Percentiles rank a stretch among this genome's conserved stretches.
These are phyloP conservation scores for Epizoanthus scotinus DNA, from an alignment of 92 coral and sea anemone genomes.

Conservation along the genomic window DNA sequence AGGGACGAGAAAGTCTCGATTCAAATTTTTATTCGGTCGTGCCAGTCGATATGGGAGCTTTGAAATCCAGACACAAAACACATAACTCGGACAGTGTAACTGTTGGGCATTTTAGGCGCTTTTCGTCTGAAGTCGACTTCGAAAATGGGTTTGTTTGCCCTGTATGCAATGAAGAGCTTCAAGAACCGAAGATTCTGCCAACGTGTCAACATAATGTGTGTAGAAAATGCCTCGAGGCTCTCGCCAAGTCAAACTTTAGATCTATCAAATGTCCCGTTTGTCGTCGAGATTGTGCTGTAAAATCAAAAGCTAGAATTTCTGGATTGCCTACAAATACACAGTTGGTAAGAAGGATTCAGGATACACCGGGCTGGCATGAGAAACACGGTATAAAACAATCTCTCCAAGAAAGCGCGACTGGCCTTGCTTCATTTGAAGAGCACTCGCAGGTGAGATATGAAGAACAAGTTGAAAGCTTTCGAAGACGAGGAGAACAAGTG, in stretches of 20 bases:
- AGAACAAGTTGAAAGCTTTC: background rate
- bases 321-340: background rate
- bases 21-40: background rate
- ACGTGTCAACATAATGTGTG: slow-evolving; percentile 55
- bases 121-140: background rate
- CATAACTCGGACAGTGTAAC: background rate
- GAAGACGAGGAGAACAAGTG: background rate
- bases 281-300: slow-evolving; percentile 5
- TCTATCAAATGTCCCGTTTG: slow-evolving; percentile 25
- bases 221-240: slow-evolving; percentile 47
- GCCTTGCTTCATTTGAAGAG: background rate
- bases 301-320: slow-evolving; percentile 6
- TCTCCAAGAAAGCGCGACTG: background rate
- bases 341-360: background rate
- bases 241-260: slow-evolving; percentile 23
- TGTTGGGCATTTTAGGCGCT: background rate
- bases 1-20: background rate
- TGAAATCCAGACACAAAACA: slow-evolving; percentile 16
- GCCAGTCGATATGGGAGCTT: background rate
- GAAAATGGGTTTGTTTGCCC: slow-evolving; percentile 52
- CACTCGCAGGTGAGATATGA: background rate
- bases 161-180: slow-evolving; percentile 49
- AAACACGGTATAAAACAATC: background rate
- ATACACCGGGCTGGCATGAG: slow-evolving; percentile 25
- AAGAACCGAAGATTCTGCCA: slow-evolving; percentile 56